A percentile compares a stretch with the other conserved stretches of the same genome.
Conservation (phyloP, 2,797 vertebrate species). For the Lacerta agilis region DNA sequence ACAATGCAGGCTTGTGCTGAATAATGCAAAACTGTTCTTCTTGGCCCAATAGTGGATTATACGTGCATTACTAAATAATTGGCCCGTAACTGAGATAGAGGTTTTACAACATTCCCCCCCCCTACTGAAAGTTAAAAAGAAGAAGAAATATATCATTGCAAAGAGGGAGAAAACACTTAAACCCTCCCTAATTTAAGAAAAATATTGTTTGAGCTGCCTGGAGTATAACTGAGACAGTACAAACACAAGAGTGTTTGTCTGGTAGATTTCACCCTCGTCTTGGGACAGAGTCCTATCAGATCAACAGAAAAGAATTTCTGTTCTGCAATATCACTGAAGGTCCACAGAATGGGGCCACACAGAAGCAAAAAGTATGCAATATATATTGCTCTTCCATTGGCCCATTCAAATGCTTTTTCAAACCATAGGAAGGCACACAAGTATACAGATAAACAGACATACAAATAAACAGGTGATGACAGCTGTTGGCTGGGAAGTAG, state of each 20-base stretch:
- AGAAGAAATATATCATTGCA: neutral
- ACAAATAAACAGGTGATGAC: too few relatives aligned
- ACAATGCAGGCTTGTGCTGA: slow-evolving; percentile 7
- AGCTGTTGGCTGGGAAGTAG: neutral
- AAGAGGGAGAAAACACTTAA: slow-evolving; percentile 25
- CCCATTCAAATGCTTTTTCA: neutral
- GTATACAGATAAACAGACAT: too few relatives aligned
- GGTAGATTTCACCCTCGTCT: neutral
- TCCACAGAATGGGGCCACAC: neutral
- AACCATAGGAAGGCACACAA: neutral
- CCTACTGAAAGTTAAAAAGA: neutral
- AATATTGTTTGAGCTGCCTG: neutral
- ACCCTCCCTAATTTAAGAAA: neutral
- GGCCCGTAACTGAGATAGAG: neutral
- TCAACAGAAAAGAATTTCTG: neutral
- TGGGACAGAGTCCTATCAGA: neutral
- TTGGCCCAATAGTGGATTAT: slow-evolving; percentile 23
- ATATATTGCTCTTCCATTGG: neutral
- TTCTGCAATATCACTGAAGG: neutral
- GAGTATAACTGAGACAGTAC: neutral
- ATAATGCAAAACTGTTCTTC: slow-evolving; percentile 15
- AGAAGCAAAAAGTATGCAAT: neutral
- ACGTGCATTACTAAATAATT: slow-evolving; percentile 7
- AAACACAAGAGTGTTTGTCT: neutral
- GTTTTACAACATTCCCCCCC: neutral